Conservation (phyloP, 2,888 invertebrate genomes). For the Boloria selene region DNA sequence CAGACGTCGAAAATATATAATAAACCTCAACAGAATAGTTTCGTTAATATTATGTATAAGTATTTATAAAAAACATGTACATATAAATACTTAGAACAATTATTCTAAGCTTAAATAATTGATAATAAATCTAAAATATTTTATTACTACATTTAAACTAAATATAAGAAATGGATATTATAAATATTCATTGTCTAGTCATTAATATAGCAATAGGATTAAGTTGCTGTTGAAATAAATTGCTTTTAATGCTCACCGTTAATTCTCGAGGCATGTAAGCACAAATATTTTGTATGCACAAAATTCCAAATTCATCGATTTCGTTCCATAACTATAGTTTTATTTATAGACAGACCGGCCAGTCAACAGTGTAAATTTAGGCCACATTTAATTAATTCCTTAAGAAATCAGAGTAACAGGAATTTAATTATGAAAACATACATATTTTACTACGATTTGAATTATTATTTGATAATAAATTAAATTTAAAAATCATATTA, state of each 20-base stretch:
- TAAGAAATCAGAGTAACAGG: no score
- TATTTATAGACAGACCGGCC: not conserved
- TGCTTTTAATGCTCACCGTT: constrained; percentile 29
- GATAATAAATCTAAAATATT: not conserved
- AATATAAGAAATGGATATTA: not conserved
- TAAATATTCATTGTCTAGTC: constrained; percentile 32
- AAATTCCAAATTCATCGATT: constrained; percentile 33
- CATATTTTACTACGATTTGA: no score
- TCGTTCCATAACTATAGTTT: constrained; percentile 4
- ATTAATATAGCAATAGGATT: constrained; percentile 24
- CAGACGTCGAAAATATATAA: no score
- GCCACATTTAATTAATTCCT: no score
- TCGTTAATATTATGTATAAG: no score
- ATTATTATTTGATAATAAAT: no score
- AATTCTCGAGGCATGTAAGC: constrained; percentile 34
- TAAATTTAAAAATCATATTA: no score
- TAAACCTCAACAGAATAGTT: no score
- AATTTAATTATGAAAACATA: no score
- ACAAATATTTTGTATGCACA: constrained; percentile 45
- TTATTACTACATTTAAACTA: constrained; percentile 11
- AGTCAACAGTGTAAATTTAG: no score
- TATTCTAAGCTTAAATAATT: not conserved
- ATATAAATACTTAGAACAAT: no score
- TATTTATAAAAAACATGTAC: constrained; percentile 1
- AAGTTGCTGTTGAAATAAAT: constrained; percentile 26